Evolutionary conservation across 2,888 invertebrate species (phyloP).

Genomic region (Eupsilia transversa): DNA sequence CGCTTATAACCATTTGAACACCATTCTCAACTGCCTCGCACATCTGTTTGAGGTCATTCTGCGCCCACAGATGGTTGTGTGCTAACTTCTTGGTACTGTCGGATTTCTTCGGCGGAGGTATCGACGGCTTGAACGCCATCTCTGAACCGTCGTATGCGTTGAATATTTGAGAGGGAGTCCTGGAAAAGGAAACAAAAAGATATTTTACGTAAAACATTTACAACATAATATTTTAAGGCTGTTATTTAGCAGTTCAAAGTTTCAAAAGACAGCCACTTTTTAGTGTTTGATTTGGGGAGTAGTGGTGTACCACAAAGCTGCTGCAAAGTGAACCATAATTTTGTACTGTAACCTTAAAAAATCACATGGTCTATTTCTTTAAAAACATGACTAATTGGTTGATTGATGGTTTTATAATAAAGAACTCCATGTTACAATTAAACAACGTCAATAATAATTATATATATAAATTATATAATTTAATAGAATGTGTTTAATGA

Average conservation of each 20-base stretch:
- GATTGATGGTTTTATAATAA: neutral
- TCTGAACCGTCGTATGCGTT: conserved; percentile 92
- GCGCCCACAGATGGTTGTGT: conserved; percentile 82
- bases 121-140: conserved; percentile 94
- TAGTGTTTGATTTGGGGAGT: neutral
- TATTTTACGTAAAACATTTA: neutral
- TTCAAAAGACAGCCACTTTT: neutral
- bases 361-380: neutral
- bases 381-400: neutral
- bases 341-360: neutral
- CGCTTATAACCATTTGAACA: conserved; percentile 69
- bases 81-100: conserved; percentile 70
- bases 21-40: conserved; percentile 81
- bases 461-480: too few relatives aligned
- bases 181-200: conserved; percentile 71
- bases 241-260: neutral
- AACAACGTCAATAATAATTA: too few relatives aligned
- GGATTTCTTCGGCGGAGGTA: conserved; percentile 91
- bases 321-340: neutral
- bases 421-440: too few relatives aligned
- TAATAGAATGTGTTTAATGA: neutral
- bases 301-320: neutral
- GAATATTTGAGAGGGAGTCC: conserved; percentile 92
- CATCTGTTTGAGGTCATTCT: conserved; percentile 82
- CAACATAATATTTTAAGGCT: neutral